Conservation (phyloP, 2,888 invertebrate species). For the Chamaedrilus cognettii region DNA sequence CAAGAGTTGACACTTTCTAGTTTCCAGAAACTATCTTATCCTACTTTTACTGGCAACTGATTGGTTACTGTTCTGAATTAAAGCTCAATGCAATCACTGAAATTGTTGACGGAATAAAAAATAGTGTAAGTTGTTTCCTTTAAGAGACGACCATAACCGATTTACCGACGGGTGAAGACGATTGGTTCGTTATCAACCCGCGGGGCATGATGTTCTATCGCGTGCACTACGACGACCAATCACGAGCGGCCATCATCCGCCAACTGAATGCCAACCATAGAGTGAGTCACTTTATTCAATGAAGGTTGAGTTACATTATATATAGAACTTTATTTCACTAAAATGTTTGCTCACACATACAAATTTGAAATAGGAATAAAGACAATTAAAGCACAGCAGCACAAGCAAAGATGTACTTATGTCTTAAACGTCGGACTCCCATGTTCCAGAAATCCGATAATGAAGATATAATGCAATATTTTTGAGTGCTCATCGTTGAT, state of each 20-base stretch:
- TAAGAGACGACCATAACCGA: conserved; percentile 4
- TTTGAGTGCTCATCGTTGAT: too few species aligned
- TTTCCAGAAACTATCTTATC: too few species aligned
- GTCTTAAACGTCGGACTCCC: too few species aligned
- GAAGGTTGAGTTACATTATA: too few species aligned
- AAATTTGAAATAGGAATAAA: too few species aligned
- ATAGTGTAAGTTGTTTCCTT: neutral
- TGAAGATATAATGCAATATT: too few species aligned
- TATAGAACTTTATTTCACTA: too few species aligned
- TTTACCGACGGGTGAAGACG: neutral
- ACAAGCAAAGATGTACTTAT: too few species aligned
- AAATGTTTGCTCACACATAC: too few species aligned
- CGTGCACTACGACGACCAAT: conserved; percentile 17
- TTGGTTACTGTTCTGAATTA: neutral
- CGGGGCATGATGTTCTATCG: conserved; percentile 21
- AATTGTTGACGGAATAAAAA: neutral
- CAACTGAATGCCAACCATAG: conserved; percentile 9
- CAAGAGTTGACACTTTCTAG: too few species aligned
- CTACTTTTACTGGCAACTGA: neutral
- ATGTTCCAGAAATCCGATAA: too few species aligned
- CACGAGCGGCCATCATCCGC: neutral
- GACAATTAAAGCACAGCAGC: too few species aligned
- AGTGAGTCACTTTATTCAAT: conserved; percentile 1
- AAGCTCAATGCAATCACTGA: neutral
- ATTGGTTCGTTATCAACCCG: conserved; percentile 24